phyloP scores from a whole-genome alignment of 2,797 vertebrate species.

The Liparis tanakae region DNA sequence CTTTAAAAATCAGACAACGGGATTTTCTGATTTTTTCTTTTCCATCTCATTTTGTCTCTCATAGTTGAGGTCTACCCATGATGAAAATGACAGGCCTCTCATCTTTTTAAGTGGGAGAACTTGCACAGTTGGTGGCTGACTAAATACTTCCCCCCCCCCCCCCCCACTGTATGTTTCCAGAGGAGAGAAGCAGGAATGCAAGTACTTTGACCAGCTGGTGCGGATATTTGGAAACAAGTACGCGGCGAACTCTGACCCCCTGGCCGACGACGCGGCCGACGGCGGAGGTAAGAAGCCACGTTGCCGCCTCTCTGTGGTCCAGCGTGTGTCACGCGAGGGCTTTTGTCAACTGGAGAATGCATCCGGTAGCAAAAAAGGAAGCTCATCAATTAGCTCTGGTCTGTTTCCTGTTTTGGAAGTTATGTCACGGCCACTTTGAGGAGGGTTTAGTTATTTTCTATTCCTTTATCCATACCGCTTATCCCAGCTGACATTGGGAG shows the following conservation, averaged over 20 bases:
- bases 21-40: too few relatives aligned
- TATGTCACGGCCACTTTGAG: too few relatives aligned
- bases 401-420: background rate
- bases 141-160: too few relatives aligned
- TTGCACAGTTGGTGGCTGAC: too few relatives aligned
- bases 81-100: too few relatives aligned
- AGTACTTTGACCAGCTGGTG: conserved; percentile 79
- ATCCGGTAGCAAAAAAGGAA: background rate
- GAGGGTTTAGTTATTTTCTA: too few relatives aligned
- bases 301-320: background rate
- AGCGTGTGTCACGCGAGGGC: background rate
- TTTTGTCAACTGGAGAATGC: background rate
- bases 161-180: conserved; percentile 65
- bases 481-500: too few relatives aligned
- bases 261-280: conserved; percentile 54
- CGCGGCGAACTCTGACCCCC: conserved; percentile 46
- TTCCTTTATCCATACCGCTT: too few relatives aligned
- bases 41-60: too few relatives aligned
- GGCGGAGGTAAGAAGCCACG: conserved; percentile 50
- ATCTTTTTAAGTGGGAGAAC: too few relatives aligned
- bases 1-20: too few relatives aligned
- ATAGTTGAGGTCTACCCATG: too few relatives aligned
- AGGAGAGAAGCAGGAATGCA: conserved; percentile 79
- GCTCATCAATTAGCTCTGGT: background rate
- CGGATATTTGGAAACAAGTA: conserved; percentile 76